Evolutionary conservation across 2,888 invertebrate genomes (phyloP).

Genomic region (Drosophila neotestacea): DNA sequence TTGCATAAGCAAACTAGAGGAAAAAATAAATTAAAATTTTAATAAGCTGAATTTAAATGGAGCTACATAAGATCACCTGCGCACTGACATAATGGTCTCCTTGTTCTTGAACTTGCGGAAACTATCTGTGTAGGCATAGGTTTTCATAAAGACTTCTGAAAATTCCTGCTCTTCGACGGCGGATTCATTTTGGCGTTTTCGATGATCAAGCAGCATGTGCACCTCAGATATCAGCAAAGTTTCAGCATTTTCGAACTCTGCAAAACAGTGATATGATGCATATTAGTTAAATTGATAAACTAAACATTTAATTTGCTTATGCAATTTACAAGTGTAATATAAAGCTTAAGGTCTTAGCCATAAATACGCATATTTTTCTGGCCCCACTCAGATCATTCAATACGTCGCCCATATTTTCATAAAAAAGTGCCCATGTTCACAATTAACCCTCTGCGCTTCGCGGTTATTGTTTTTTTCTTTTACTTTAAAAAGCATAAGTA

Average conservation of each 20-base stretch:
- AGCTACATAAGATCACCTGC: conserved; percentile 89
- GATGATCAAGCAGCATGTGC: conserved; percentile 97
- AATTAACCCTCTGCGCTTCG: no score
- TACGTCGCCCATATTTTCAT: no score
- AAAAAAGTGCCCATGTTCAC: no score
- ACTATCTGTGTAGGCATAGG: conserved; percentile 96
- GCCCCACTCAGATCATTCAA: no score
- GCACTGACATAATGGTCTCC: conserved; percentile 97
- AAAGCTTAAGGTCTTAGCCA: conserved; percentile 23
- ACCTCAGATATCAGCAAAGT: conserved; percentile 98
- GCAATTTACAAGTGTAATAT: conserved; percentile 69
- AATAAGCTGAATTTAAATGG: neutral
- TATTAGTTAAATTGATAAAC: conserved; percentile 3
- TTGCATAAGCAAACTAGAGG: conserved; percentile 93
- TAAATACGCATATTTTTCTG: no score
- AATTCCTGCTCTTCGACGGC: conserved; percentile 99
- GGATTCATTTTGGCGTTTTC: conserved; percentile 98
- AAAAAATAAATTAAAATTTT: conserved; percentile 16
- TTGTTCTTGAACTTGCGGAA: conserved; percentile 99
- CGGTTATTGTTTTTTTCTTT: no score
- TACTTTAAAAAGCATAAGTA: no score
- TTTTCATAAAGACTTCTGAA: conserved; percentile 99
- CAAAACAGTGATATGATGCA: conserved; percentile 23
- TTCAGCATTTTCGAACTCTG: conserved; percentile 99
- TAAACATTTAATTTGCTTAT: conserved; percentile 11